phyloP scores from a whole-genome alignment of 2,888 invertebrate genomes.

The Drosophila trichaetosa region DNA sequence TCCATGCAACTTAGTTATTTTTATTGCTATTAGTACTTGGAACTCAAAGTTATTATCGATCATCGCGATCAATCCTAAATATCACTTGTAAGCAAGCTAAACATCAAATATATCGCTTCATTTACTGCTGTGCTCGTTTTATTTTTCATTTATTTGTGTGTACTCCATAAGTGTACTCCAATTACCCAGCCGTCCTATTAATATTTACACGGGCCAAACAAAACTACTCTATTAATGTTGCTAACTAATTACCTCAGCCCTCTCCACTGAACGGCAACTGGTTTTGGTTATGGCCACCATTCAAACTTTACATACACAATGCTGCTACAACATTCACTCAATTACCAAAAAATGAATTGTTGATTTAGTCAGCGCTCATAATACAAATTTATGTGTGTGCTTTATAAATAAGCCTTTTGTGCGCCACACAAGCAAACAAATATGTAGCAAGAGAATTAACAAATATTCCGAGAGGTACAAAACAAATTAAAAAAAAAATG shows the following conservation, averaged over 20 bases:
- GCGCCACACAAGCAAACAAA: slow-evolving; percentile 60
- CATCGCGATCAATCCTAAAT: background rate
- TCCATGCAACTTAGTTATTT: background rate
- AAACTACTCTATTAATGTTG: slow-evolving; percentile 58
- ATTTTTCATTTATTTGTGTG: slow-evolving; percentile 5
- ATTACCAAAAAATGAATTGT: slow-evolving; percentile 58
- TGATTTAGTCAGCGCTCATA: slow-evolving; percentile 68
- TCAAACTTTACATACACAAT: background rate
- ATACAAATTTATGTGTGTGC: slow-evolving; percentile 66
- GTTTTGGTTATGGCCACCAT: slow-evolving; percentile 4
- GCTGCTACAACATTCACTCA: slow-evolving; percentile 29
- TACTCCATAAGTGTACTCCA: slow-evolving; percentile 26
- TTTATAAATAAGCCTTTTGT: slow-evolving; percentile 71
- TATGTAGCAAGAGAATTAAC: slow-evolving; percentile 50
- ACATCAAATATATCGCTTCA: background rate
- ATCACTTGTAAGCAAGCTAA: background rate
- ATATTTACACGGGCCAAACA: slow-evolving; percentile 50
- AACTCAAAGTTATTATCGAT: background rate
- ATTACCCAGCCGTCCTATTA: slow-evolving; percentile 50
- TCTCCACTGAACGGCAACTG: background rate
- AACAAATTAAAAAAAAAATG: slow-evolving; percentile 4
- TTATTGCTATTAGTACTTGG: background rate
- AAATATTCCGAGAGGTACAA: slow-evolving; percentile 25
- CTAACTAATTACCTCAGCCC: slow-evolving; percentile 51
- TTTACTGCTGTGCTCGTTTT: background rate